Conservation (phyloP, 2,797 vertebrate genomes). For the Brotula barbata region DNA sequence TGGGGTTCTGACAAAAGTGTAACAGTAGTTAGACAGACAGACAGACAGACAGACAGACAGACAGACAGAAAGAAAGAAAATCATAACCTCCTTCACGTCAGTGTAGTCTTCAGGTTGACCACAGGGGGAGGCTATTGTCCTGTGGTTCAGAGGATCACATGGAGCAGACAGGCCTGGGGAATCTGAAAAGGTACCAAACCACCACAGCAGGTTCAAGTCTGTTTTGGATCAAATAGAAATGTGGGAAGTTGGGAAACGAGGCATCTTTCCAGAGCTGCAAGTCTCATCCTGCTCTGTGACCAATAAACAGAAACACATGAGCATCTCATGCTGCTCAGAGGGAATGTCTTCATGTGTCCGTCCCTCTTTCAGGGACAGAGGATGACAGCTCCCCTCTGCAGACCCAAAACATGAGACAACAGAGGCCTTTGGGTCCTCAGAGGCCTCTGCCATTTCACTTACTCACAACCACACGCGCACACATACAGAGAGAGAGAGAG, state of each 20-base stretch:
- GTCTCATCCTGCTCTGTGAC: not conserved
- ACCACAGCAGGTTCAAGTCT: not conserved
- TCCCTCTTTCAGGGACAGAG: constrained; percentile 25
- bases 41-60: constrained; percentile 6
- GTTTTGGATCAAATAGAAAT: not conserved
- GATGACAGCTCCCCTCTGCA: constrained; percentile 34
- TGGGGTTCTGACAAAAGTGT: too few species aligned
- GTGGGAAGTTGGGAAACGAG: not conserved
- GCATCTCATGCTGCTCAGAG: too few species aligned
- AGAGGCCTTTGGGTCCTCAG: constrained; percentile 39
- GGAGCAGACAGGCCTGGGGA: not conserved
- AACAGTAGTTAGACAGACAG: not conserved
- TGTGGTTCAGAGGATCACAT: constrained; percentile 36
- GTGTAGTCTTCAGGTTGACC: constrained; percentile 42
- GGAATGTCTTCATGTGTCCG: constrained; percentile 1
- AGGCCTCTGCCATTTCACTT: constrained; percentile 42
- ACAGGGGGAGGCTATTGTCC: constrained; percentile 70
- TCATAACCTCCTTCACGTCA: not conserved
- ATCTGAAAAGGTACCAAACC: not conserved
- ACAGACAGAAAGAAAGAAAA: not conserved
- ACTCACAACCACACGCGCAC: constrained; percentile 20
- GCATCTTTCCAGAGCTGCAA: not conserved
- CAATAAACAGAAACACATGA: not conserved
- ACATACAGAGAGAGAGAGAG: constrained; percentile 38
- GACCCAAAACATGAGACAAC: constrained; percentile 44